Conservation (phyloP, 2,113 vertebrate species). For the Ornithorhynchus anatinus region DNA sequence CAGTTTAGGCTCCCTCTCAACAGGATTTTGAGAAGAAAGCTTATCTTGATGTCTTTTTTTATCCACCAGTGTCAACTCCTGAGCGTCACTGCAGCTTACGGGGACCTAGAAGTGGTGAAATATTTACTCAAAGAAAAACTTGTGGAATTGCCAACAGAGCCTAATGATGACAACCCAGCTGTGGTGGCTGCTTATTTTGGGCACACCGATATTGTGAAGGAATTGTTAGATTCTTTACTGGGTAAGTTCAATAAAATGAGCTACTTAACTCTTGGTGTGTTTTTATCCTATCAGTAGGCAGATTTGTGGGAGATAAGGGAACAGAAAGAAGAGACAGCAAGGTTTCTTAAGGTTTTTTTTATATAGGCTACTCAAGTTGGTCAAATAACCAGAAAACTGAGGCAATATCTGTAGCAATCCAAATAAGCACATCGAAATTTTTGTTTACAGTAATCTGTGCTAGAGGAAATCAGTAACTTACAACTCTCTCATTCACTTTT, state of each 20-base stretch:
- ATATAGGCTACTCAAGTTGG: no score
- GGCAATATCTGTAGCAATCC: no score
- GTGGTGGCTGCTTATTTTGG: conserved; percentile 86
- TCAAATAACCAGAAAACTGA: no score
- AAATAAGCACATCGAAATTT: no score
- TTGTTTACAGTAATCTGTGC: no score
- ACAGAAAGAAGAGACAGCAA: no score
- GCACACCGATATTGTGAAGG: conserved; percentile 75
- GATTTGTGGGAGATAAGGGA: no score
- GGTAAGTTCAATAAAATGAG: conserved; percentile 60
- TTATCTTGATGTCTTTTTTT: conserved; percentile 6
- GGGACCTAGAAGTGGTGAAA: conserved; percentile 78
- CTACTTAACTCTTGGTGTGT: neutral
- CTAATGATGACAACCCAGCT: conserved; percentile 80
- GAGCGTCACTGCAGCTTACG: conserved; percentile 78
- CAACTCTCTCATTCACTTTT: no score
- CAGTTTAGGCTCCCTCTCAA: no score
- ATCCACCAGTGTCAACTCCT: conserved; percentile 73
- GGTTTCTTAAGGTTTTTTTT: no score
- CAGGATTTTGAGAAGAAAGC: no score
- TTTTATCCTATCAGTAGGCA: neutral
- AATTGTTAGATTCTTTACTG: conserved; percentile 83
- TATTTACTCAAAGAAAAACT: conserved; percentile 81
- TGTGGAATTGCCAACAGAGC: conserved; percentile 77
- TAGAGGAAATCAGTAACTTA: no score